A percentile compares a stretch with the other conserved stretches of the same genome.
Evolutionary conservation across 2,797 vertebrate genomes (phyloP).

Genomic region (Thalassophryne amazonica): DNA sequence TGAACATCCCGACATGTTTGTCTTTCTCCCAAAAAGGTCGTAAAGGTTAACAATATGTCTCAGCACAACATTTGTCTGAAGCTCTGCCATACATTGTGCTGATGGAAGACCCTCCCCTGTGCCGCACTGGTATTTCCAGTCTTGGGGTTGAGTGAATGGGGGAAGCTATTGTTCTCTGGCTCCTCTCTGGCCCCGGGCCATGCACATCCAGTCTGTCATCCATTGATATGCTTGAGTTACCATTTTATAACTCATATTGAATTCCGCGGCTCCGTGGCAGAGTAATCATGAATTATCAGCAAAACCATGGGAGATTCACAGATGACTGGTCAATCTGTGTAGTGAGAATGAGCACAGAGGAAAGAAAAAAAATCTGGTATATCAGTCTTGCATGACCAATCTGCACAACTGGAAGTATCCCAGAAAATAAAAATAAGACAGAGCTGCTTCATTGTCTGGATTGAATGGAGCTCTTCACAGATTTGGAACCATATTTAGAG

Average conservation of each 20-base stretch:
- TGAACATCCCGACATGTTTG: slow-evolving; percentile 39
- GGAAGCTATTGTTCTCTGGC: slow-evolving; percentile 62
- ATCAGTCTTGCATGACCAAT: slow-evolving; percentile 48
- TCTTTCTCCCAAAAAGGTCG: slow-evolving; percentile 53
- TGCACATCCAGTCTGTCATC: slow-evolving; percentile 72
- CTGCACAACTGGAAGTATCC: slow-evolving; percentile 53
- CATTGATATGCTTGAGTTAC: slow-evolving; percentile 74
- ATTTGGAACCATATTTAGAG: slow-evolving; percentile 18
- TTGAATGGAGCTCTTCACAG: slow-evolving; percentile 41
- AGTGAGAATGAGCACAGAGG: slow-evolving; percentile 49
- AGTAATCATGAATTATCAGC: slow-evolving; percentile 73
- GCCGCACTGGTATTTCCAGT: slow-evolving; percentile 71
- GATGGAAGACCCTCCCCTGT: slow-evolving; percentile 57
- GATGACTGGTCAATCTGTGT: slow-evolving; percentile 72
- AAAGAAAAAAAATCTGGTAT: slow-evolving; percentile 35
- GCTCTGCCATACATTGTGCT: slow-evolving; percentile 63
- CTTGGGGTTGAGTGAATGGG: slow-evolving; percentile 51
- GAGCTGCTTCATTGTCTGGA: slow-evolving; percentile 56
- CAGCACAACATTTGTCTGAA: slow-evolving; percentile 62
- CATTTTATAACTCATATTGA: slow-evolving; percentile 75
- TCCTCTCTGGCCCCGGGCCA: slow-evolving; percentile 66
- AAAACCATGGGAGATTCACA: slow-evolving; percentile 70
- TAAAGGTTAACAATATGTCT: slow-evolving; percentile 65
- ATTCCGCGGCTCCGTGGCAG: slow-evolving; percentile 63
- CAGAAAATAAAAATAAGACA: slow-evolving; percentile 53